phyloP scores from a whole-genome alignment of 2,888 invertebrate genomes.

The Thera britannica region DNA sequence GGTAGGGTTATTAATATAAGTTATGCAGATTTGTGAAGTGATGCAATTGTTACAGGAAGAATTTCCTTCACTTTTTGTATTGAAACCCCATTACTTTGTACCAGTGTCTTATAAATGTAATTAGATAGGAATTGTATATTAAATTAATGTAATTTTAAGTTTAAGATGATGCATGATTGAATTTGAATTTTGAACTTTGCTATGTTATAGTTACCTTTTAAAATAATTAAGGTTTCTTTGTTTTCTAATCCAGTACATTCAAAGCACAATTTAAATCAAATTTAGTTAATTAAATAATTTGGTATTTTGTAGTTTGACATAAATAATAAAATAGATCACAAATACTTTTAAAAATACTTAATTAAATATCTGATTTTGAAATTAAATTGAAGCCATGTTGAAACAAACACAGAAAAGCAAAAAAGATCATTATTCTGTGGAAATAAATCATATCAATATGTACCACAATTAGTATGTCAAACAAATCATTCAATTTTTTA shows the following conservation, averaged over 20 bases:
- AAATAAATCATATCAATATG: too few relatives aligned
- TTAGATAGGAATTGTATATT: slow-evolving; percentile 15
- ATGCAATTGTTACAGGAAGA: too few relatives aligned
- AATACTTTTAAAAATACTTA: not conserved
- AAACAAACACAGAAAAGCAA: not conserved
- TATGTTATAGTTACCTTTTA: not conserved
- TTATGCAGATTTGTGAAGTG: too few relatives aligned
- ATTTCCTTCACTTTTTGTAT: too few relatives aligned
- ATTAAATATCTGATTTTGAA: not conserved
- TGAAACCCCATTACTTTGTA: not conserved
- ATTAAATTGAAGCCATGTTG: not conserved
- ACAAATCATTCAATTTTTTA: not conserved
- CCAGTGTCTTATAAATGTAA: slow-evolving; percentile 16
- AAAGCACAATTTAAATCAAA: not conserved
- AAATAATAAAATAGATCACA: not conserved
- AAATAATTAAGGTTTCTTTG: not conserved
- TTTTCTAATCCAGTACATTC: not conserved
- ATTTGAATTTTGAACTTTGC: slow-evolving; percentile 12
- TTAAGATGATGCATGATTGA: slow-evolving; percentile 19
- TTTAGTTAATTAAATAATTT: not conserved
- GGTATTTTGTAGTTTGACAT: not conserved
- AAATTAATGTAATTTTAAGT: slow-evolving; percentile 15
- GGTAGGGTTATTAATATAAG: too few relatives aligned
- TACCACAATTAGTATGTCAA: not conserved
- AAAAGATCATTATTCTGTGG: too few relatives aligned